Base-by-base conservation (phyloP, 2,888 invertebrate species). In the Eupithecia subfuscata region DNA sequence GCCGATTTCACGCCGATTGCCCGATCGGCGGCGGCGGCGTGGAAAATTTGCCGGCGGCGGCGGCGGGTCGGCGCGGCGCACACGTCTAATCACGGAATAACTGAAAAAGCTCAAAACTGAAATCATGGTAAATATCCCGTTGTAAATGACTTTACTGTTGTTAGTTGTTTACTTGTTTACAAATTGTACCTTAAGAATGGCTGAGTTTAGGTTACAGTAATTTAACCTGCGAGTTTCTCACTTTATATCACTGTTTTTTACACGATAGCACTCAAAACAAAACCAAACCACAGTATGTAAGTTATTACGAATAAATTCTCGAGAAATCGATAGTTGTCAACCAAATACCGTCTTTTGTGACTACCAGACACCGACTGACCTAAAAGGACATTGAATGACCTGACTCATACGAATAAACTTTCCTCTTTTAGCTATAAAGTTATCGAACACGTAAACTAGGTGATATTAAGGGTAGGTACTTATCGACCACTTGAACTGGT, bases 361-460 rank as follows among this genome's bases (percentile, higher is more conserved):
- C 64, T 14, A 64, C 64, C 30, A 67, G 12, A 25, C 60, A 72
- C 71, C 83, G 84, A 85, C 83, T 85, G 87, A 85, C 85, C 83
- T 80, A 81, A 84, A 86, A 82, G n/a, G 22, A 83, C 82, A 82
- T 71, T 43, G 73, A 82, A 60, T 60, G 75, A 79, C 76, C 80
- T 82, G 85, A 83, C 82, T 84, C 87, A 87, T 84, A 84, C 83
- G 63, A 85, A 79, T 79, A 82, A 79, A 83, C 90, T 90, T 90
- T 89, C 87, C 87, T 88, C 86, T 87, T 86, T 83, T 84, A 87
- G 85, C 86, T 85, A 83, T 84, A 83, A 86, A 84, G 83, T 76
- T 77, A 73, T 70, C 76, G 80, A 83, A 84, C 81, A 80, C 83
- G 48, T 81, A 84, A 85, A 86, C 25, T 25, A 60, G 22, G 22